phyloP scores from a whole-genome alignment of 1,140 invertebrate genomes.

The Aphaenogaster rudis region DNA sequence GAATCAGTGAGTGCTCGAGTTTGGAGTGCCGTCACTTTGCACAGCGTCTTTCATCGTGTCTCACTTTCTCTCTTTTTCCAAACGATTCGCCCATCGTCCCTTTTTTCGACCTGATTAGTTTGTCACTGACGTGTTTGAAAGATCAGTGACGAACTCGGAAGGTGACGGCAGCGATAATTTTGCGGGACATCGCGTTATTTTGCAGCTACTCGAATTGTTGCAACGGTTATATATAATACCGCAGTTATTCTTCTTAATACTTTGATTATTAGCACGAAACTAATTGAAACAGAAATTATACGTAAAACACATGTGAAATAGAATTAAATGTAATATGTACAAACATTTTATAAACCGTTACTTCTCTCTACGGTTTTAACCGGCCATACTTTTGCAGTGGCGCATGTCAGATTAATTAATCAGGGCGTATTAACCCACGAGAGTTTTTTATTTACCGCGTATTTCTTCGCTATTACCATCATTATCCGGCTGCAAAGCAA shows the following conservation, averaged over 20 bases:
- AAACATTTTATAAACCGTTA: not conserved
- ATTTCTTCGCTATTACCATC: conserved; percentile 6
- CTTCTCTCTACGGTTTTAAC: not conserved
- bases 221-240: not conserved
- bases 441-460: conserved; percentile 25
- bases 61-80: not conserved
- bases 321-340: not conserved
- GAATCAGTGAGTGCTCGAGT: conserved; percentile 42
- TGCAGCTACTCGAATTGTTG: not conserved
- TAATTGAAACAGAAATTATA: not conserved
- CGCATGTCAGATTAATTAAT: not conserved
- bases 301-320: not conserved
- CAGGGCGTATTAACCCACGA: not conserved
- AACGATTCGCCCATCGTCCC: not conserved
- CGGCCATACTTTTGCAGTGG: not conserved
- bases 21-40: conserved; percentile 53
- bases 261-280: not conserved
- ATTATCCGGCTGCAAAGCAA: not conserved
- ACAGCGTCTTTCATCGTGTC: not conserved
- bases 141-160: not conserved
- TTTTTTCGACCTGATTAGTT: not conserved
- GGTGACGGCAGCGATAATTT: not conserved
- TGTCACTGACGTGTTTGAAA: not conserved
- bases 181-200: not conserved
- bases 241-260: not conserved